These are phyloP conservation scores for Alauda arvensis DNA, from an alignment of 2,797 vertebrate genomes.

Conservation along the genomic window DNA sequence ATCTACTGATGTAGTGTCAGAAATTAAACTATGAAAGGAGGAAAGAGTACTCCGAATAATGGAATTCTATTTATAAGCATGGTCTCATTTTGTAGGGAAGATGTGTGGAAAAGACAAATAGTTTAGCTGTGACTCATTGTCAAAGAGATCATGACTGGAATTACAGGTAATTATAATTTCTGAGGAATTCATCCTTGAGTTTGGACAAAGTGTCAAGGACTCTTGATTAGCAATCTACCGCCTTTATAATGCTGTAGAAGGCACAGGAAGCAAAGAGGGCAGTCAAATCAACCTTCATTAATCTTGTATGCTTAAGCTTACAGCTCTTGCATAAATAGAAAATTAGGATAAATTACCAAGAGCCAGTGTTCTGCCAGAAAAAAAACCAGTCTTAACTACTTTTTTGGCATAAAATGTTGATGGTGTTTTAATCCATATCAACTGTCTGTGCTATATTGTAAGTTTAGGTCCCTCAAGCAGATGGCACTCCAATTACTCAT, in stretches of 20 bases:
- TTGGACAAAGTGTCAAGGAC: background rate
- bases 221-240: background rate
- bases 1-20: background rate
- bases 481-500: conserved; percentile 26
- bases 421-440: background rate
- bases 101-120: background rate
- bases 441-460: background rate
- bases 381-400: background rate
- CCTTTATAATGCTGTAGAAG: background rate
- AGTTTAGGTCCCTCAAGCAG: conserved; percentile 29
- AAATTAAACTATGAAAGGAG: background rate
- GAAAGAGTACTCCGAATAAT: background rate
- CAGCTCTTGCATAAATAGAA: background rate
- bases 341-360: conserved; percentile 28
- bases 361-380: background rate
- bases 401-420: background rate
- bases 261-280: background rate
- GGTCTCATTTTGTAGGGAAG: background rate
- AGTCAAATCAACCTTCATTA: conserved; percentile 30
- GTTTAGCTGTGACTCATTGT: background rate
- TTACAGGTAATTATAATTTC: background rate
- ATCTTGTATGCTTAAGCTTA: conserved; percentile 3
- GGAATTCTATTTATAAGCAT: background rate
- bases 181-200: background rate
- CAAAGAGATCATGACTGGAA: background rate